Base-by-base conservation (phyloP, 1,140 invertebrate genomes). In the Drosophila bifasciata region DNA sequence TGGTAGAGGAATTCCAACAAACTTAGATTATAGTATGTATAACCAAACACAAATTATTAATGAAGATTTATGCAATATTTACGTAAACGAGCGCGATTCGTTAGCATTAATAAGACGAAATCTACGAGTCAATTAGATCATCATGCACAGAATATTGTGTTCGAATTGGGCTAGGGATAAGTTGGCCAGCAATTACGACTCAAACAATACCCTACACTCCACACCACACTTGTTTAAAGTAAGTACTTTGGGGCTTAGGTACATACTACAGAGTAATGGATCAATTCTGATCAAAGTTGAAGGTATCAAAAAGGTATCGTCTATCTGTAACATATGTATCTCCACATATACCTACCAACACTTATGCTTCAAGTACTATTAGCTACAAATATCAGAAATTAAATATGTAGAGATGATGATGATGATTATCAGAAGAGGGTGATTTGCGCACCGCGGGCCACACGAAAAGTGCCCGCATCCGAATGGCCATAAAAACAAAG, bases 381-480 rank as follows among this genome's bases (percentile, higher is more conserved):
- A 19, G 48, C 25, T 25, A 25, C 25, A 63, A 77, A 80, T 77
- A 78, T 75, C 77, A 85, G 77, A 74, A 86, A 81, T 81, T 88
- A 81, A 77, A 69, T 67, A 58, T 36, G 11, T 36, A 51, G 9
- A 11, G 9, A 13, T 13, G 11, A 1, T 36, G 3, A 36, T 57
- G 59, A 60, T 79, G 70, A 55, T 55, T 49, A 68, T 68, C 61
- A 66, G 63, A 7, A 3, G 11, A 13, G 32, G 32, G 32, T 36
- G 11, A 36, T 36, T 36, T 36, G 32, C 32, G 3, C 32, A 36
- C 32, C 32, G 11, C 32, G 11, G 32, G 32, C 32, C 32, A 36
- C 11, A 36, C 32, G 11, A 36, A 36, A 36, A 36, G 32, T 36
- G 64, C 66, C 66, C 62, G 62, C 43, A 68, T 69, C 50, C 62